These are phyloP conservation scores for Meandrusa payeni DNA, from an alignment of 2,888 invertebrate species.

Conservation along the genomic window DNA sequence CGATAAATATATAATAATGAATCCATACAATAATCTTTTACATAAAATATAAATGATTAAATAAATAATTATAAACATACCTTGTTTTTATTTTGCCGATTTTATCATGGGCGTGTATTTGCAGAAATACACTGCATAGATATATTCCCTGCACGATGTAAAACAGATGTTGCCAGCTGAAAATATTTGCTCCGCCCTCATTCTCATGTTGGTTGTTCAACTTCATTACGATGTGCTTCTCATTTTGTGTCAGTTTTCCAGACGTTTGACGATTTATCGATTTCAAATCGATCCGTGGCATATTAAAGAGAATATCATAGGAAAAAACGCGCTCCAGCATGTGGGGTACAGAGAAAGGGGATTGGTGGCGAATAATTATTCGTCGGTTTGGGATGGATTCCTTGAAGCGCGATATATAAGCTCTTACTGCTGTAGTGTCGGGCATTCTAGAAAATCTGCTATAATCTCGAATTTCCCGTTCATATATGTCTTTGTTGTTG, in stretches of 20 bases:
- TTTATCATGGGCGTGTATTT: background rate
- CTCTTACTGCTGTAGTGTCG: background rate
- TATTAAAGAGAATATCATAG: too few relatives aligned
- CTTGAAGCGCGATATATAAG: too few relatives aligned
- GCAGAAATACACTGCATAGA: conserved; percentile 5
- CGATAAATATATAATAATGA: background rate
- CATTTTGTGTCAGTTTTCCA: background rate
- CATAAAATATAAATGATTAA: background rate
- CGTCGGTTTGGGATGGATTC: background rate
- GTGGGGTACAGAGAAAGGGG: background rate
- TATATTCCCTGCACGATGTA: conserved; percentile 18
- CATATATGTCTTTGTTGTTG: background rate
- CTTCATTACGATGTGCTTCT: background rate
- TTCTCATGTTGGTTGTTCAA: background rate
- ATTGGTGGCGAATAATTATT: background rate
- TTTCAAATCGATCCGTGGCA: background rate
- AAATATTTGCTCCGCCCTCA: background rate
- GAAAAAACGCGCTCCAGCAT: too few relatives aligned
- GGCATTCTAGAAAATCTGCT: background rate
- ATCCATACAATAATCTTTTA: too few relatives aligned
- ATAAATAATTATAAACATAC: conserved; percentile 2
- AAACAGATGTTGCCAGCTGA: conserved; percentile 15
- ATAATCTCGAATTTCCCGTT: background rate
- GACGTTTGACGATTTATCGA: background rate
- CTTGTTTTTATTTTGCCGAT: conserved; percentile 9